These are phyloP conservation scores for Magallana ariakensis DNA, from an alignment of 1,140 invertebrate species.

Conservation along the genomic window DNA sequence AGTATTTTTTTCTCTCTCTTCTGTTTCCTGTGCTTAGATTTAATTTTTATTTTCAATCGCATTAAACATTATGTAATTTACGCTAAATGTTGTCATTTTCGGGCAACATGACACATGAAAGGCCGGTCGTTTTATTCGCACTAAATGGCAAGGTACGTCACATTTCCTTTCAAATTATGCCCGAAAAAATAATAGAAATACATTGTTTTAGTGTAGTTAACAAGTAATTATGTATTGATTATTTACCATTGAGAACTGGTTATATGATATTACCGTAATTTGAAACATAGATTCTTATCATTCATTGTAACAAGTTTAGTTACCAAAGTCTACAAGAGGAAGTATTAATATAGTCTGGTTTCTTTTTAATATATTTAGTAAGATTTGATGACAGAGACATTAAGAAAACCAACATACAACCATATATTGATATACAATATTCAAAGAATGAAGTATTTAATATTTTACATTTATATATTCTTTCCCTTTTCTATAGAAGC, in stretches of 20 bases:
- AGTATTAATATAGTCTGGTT: too few species aligned
- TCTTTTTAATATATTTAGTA: too few species aligned
- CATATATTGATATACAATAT: too few species aligned
- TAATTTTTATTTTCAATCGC: conserved; percentile 33
- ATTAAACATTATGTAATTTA: conserved; percentile 39
- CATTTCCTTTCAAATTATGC: conserved; percentile 37
- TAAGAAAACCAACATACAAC: too few species aligned
- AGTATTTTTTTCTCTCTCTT: conserved; percentile 1
- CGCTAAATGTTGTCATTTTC: conserved; percentile 38
- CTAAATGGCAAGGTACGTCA: conserved; percentile 23
- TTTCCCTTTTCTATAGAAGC: not conserved
- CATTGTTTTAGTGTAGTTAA: conserved; percentile 22
- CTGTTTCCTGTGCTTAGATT: conserved; percentile 29
- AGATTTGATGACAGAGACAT: too few species aligned
- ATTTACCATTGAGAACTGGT: not conserved
- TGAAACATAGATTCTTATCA: conserved; percentile 9
- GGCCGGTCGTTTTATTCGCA: conserved; percentile 17
- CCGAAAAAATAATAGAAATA: conserved; percentile 27
- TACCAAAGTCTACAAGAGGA: not conserved
- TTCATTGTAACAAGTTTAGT: not conserved
- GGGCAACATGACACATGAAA: conserved; percentile 34
- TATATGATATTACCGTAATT: not conserved
- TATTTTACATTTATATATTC: not conserved
- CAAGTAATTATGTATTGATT: not conserved
- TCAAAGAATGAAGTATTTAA: not conserved